These are phyloP conservation scores for Spinibarbus caldwelli DNA, from an alignment of 2,797 vertebrate genomes.

Conservation along the genomic window DNA sequence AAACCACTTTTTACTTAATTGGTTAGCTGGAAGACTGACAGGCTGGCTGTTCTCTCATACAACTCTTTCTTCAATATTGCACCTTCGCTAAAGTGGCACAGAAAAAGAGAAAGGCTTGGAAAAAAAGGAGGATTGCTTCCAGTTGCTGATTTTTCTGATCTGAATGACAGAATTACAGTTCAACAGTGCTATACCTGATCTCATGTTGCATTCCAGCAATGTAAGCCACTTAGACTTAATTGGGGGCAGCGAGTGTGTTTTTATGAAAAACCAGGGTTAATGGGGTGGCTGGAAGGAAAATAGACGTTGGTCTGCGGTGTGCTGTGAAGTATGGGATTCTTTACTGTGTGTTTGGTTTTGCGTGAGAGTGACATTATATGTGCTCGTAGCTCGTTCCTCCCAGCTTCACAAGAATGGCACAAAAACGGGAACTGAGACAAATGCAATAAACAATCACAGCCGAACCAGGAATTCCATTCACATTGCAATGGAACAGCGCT, in stretches of 20 bases:
- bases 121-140: constrained; percentile 47
- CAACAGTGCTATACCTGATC: constrained; percentile 63
- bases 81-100: constrained; percentile 11
- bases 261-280: constrained; percentile 7
- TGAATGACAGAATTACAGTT: constrained; percentile 62
- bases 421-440: constrained; percentile 58
- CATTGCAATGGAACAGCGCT: constrained; percentile 74
- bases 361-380: constrained; percentile 9
- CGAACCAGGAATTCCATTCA: constrained; percentile 75
- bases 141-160: constrained; percentile 54
- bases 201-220: constrained; percentile 57
- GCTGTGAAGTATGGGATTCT: constrained; percentile 2
- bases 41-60: constrained; percentile 6
- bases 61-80: constrained; percentile 7
- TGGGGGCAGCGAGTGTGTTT: constrained; percentile 26
- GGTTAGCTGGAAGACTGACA: constrained; percentile 31
- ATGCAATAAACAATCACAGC: constrained; percentile 47
- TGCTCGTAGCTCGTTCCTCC: constrained; percentile 13
- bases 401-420: constrained; percentile 62
- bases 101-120: constrained; percentile 18
- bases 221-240: constrained; percentile 23
- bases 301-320: neutral
- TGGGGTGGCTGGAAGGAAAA: constrained; percentile 17
- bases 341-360: constrained; percentile 9
- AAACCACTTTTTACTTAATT: constrained; percentile 40